These are phyloP conservation scores for Scomber japonicus DNA, from an alignment of 2,113 vertebrate species.

Conservation along the genomic window DNA sequence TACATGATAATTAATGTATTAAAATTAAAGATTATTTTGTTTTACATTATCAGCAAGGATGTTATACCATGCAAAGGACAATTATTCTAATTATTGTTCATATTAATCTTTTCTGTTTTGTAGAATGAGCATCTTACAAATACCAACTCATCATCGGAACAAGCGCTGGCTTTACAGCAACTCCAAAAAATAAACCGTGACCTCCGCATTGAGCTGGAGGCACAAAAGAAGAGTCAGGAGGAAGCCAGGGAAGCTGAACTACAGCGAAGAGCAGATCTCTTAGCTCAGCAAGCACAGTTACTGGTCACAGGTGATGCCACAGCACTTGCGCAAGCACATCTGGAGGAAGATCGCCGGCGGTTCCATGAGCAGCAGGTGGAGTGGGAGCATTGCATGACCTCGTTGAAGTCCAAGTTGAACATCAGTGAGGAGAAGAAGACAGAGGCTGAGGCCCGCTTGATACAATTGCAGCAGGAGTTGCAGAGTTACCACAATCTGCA, in stretches of 20 bases:
- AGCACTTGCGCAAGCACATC: slow-evolving; percentile 62
- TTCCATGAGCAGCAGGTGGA: slow-evolving; percentile 62
- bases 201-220: slow-evolving; percentile 89
- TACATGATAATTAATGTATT: too few relatives aligned
- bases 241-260: slow-evolving; percentile 90
- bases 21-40: too few relatives aligned
- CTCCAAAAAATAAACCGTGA: slow-evolving; percentile 92
- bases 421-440: slow-evolving; percentile 84
- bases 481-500: slow-evolving; percentile 85
- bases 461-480: slow-evolving; percentile 85
- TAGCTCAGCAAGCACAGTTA: slow-evolving; percentile 87
- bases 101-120: slow-evolving; percentile 79
- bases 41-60: background rate
- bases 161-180: slow-evolving; percentile 86
- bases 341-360: slow-evolving; percentile 65
- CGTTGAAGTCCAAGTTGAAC: slow-evolving; percentile 87
- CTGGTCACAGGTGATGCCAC: slow-evolving; percentile 75
- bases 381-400: slow-evolving; percentile 50
- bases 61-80: background rate
- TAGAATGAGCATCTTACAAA: slow-evolving; percentile 84
- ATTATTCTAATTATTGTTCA: slow-evolving; percentile 60
- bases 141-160: slow-evolving; percentile 77
- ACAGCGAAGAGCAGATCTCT: slow-evolving; percentile 89
- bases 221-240: slow-evolving; percentile 87
- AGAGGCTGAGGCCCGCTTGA: slow-evolving; percentile 84